Percentiles rank a stretch among this genome's conserved stretches.
phyloP scores from a whole-genome alignment of 2,888 invertebrate genomes.

The Nomada ruficornis region DNA sequence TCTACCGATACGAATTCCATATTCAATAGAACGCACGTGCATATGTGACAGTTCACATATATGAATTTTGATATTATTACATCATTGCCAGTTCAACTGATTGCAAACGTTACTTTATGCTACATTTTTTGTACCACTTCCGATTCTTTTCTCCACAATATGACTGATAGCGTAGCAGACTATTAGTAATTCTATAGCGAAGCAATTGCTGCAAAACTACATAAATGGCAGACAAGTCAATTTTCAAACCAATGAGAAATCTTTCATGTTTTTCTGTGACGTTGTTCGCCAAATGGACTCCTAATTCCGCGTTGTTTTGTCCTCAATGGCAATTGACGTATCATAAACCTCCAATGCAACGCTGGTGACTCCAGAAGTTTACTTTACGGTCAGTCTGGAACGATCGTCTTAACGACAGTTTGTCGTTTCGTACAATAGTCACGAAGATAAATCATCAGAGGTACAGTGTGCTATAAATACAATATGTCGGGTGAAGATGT shows the following conservation, averaged over 20 bases:
- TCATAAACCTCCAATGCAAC: neutral
- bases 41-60: no score
- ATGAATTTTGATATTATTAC: no score
- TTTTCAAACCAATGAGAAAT: neutral
- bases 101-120: no score
- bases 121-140: no score
- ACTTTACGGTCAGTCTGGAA: neutral
- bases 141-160: neutral
- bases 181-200: neutral
- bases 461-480: no score
- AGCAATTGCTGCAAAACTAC: neutral
- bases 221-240: neutral
- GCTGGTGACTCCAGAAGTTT: constrained; percentile 3
- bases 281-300: neutral
- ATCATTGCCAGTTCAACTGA: no score
- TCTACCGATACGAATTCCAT: no score
- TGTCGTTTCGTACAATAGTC: neutral
- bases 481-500: neutral
- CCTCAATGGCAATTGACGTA: neutral
- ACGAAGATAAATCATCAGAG: neutral
- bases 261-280: neutral
- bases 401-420: neutral
- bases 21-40: no score
- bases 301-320: neutral
- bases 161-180: neutral